A percentile compares a stretch with the other conserved stretches of the same genome.
These are phyloP conservation scores for Cyclina sinensis DNA, from an alignment of 1,140 invertebrate genomes.

Conservation along the genomic window DNA sequence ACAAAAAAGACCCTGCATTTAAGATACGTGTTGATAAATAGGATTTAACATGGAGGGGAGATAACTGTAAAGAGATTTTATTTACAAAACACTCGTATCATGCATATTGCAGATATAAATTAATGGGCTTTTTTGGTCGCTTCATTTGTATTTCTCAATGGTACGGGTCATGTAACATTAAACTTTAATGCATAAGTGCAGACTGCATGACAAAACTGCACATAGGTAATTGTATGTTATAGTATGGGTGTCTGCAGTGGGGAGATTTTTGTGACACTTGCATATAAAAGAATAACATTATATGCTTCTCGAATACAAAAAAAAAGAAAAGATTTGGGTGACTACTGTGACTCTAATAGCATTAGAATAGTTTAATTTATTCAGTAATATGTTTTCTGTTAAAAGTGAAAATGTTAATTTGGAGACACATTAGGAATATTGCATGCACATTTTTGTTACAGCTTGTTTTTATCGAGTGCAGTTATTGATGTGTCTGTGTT, in stretches of 20 bases:
- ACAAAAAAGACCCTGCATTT: no score
- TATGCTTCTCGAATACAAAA: neutral
- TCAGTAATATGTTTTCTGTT: neutral
- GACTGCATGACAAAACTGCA: conserved; percentile 32
- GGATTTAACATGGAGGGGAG: conserved; percentile 1
- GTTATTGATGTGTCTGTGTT: neutral
- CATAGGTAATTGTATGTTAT: conserved; percentile 50
- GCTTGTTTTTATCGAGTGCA: neutral
- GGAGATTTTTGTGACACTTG: conserved; percentile 31
- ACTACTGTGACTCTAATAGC: neutral
- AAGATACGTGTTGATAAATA: no score
- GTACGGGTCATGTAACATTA: conserved; percentile 33
- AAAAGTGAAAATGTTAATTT: neutral
- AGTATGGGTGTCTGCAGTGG: neutral
- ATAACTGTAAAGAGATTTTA: neutral
- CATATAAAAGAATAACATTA: conserved; percentile 36
- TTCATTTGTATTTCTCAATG: conserved; percentile 40
- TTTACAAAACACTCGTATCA: neutral
- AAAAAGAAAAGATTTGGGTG: neutral
- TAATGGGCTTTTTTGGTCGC: conserved; percentile 27
- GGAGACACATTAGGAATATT: neutral
- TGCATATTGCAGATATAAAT: neutral
- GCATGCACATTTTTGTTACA: neutral
- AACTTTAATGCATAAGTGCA: conserved; percentile 21
- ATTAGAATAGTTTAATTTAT: conserved; percentile 19